Evolutionary conservation across 2,113 vertebrate genomes (phyloP).

Genomic region (Xerus inauris): DNA sequence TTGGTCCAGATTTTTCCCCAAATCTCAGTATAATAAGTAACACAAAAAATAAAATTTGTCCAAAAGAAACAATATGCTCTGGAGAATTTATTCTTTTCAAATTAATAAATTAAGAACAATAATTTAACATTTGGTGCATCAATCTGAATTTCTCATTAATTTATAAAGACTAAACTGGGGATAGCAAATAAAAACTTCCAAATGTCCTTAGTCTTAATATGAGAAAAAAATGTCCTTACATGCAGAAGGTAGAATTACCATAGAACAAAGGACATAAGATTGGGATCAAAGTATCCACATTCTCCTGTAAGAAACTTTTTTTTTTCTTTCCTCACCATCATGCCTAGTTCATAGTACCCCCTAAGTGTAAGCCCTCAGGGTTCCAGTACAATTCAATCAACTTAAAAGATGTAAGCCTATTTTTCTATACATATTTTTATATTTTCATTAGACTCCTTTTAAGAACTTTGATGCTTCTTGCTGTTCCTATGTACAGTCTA

Average conservation of each 20-base stretch:
- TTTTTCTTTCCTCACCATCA: neutral
- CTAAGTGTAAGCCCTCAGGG: neutral
- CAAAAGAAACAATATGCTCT: neutral
- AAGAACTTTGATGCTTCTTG: neutral
- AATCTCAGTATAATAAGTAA: neutral
- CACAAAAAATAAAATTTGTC: neutral
- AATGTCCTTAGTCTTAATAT: neutral
- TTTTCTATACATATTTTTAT: neutral
- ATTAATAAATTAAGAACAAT: neutral
- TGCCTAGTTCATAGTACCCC: neutral
- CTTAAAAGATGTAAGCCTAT: neutral
- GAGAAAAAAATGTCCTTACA: neutral
- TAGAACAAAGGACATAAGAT: neutral
- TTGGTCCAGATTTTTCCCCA: neutral
- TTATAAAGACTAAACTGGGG: neutral
- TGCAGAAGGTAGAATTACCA: neutral
- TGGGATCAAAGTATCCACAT: neutral
- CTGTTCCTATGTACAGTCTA: neutral
- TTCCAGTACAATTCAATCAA: neutral
- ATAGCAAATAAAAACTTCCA: neutral
- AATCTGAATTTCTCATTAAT: neutral
- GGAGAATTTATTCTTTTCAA: neutral
- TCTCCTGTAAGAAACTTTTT: neutral
- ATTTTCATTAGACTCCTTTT: neutral
- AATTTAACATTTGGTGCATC: neutral